Conservation (phyloP, 2,113 vertebrate genomes). For the Serranochromis macrocephalus region DNA sequence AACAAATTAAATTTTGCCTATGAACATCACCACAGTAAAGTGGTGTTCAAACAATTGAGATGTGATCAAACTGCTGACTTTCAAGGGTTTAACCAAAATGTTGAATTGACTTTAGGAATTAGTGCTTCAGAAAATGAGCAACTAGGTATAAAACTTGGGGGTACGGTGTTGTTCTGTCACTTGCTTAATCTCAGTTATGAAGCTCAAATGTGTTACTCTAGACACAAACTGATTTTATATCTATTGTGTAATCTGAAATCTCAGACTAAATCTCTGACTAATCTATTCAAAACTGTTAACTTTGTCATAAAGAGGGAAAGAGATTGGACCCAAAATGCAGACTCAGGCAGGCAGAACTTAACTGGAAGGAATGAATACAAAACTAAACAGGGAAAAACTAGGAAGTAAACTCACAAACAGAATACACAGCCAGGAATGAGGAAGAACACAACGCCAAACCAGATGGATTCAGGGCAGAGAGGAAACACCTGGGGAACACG, state of each 20-base stretch:
- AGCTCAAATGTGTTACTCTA: not conserved
- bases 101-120: not conserved
- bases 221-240: not conserved
- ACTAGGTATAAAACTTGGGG: not conserved
- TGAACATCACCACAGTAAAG: not conserved
- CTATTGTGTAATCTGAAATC: not conserved
- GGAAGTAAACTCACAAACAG: not conserved
- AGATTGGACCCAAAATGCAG: not conserved
- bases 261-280: not conserved
- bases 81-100: not conserved
- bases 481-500: not conserved
- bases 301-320: not conserved
- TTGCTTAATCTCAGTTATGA: not conserved
- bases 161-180: not conserved
- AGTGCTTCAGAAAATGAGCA: not conserved
- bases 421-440: not conserved
- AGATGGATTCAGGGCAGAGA: not conserved
- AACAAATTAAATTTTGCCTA: not conserved
- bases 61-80: not conserved
- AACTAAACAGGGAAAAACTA: not conserved
- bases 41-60: not conserved
- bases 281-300: not conserved
- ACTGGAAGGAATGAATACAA: not conserved
- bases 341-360: not conserved
- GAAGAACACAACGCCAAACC: not conserved